Base-by-base conservation (phyloP, 2,113 vertebrate genomes). In the Upupa epops region DNA sequence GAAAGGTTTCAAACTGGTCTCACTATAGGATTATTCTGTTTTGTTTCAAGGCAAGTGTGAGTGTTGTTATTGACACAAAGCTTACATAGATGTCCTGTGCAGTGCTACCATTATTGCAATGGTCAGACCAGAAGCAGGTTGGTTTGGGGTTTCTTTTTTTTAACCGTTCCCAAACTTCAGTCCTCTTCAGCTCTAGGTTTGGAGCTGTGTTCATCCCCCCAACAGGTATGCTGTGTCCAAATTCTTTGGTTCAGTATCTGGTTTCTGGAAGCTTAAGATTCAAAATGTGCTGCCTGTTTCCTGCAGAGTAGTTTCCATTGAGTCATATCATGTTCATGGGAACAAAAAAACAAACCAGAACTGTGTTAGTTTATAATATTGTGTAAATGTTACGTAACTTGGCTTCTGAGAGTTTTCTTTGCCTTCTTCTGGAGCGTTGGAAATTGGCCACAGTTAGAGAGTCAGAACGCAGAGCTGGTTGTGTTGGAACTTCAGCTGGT, bases 291-390 rank as follows among this genome's bases (percentile, higher is more conserved):
- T 0, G 4, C 84, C 59, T 76, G 2, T 84, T 96, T 95, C 80
- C 90, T 1, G 5, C 83, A 6, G 86, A 78, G 77, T 56, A 79
- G 88, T 90, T 95, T 96, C 93, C 90, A 94, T 94, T 94, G 66
- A 94, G 86, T 96, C 92, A 93, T 90, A 82, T 89, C 93, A 93
- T 73, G 74, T 93, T 94, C 95, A 82, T 89, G 90, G 93, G 93
- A 96, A 96, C 83, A 76, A 90, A 85, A 96, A 87, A 95, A 51
- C 93, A 95, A 90, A 90, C 86, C 63, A 52, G 81, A 59, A 29
- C 89, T 40, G 24, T 85, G 91, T 84, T 90, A 66, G 86, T 90
- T 96, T 92, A 95, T 92, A 92, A 87, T 49, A 9, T 61, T 94
- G 83, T 92, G 74, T 89, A 93, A 96, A 93, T 92, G 92, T 90